These are phyloP conservation scores for Xenotilapia leptura DNA, from an alignment of 2,113 vertebrate genomes.

Conservation along the genomic window DNA sequence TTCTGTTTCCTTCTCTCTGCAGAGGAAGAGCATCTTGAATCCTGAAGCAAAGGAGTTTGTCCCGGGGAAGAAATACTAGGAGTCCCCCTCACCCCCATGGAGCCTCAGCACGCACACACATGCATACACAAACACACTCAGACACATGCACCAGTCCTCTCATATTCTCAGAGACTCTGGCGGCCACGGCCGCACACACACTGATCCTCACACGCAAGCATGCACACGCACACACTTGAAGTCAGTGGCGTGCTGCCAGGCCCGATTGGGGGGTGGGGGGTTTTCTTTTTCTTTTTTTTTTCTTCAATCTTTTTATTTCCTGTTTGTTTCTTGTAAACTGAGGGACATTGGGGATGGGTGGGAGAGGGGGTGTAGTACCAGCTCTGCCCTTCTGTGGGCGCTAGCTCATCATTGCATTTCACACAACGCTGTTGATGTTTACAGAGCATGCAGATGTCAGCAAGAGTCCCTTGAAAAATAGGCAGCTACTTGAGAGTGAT, in stretches of 20 bases:
- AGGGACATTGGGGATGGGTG: constrained; percentile 49
- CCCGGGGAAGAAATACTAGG: constrained; percentile 96
- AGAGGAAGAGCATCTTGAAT: constrained; percentile 98
- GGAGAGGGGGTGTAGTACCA: constrained; percentile 48
- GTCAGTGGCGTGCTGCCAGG: constrained; percentile 55
- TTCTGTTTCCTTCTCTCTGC: neutral
- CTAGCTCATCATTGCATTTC: constrained; percentile 50
- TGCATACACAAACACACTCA: neutral
- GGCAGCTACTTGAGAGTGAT: constrained; percentile 59
- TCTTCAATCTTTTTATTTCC: constrained; percentile 63
- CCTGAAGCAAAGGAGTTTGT: constrained; percentile 97
- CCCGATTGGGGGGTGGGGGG: constrained; percentile 66
- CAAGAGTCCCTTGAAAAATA: constrained; percentile 7
- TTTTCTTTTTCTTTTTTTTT: constrained; percentile 39
- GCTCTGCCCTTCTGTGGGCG: constrained; percentile 37
- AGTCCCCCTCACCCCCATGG: constrained; percentile 68
- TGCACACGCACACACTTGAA: constrained; percentile 39
- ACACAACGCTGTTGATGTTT: neutral
- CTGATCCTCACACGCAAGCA: constrained; percentile 13
- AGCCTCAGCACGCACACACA: constrained; percentile 39
- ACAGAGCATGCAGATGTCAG: constrained; percentile 14
- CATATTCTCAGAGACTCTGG: constrained; percentile 69
- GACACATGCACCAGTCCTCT: constrained; percentile 34
- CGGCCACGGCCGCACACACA: constrained; percentile 60
- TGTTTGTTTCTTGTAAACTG: constrained; percentile 68